phyloP scores from a whole-genome alignment of 2,113 vertebrate species.

The Amphilophus citrinellus region DNA sequence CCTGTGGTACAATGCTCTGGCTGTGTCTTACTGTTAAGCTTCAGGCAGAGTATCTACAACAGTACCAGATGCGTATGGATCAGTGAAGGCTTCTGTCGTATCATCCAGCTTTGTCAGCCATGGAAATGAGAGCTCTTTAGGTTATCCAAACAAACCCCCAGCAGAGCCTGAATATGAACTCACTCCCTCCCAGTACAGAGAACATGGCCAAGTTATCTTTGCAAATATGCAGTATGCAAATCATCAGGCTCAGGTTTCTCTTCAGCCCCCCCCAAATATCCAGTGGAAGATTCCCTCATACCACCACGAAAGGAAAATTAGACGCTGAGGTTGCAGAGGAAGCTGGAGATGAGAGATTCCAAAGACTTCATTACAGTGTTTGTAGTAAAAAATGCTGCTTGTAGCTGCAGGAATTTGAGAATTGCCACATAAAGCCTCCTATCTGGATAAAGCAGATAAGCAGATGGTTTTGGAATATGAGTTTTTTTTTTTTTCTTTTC shows the following conservation, averaged over 20 bases:
- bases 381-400: constrained; percentile 14
- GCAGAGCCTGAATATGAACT: constrained; percentile 39
- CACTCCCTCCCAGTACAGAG: neutral
- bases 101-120: constrained; percentile 34
- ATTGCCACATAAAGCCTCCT: neutral
- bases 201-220: neutral
- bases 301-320: constrained; percentile 42
- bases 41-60: constrained; percentile 30
- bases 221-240: constrained; percentile 47
- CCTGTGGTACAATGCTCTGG: neutral
- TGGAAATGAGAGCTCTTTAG: constrained; percentile 60
- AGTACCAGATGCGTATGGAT: constrained; percentile 42
- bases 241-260: constrained; percentile 21
- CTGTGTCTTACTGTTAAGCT: constrained; percentile 6
- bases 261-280: neutral
- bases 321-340: constrained; percentile 28
- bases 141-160: constrained; percentile 60
- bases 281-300: constrained; percentile 48
- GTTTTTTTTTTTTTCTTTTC: constrained; percentile 3
- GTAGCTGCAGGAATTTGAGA: constrained; percentile 40
- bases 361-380: constrained; percentile 31
- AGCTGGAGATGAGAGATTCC: constrained; percentile 29
- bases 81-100: constrained; percentile 49
- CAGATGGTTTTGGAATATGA: constrained; percentile 17
- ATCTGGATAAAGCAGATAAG: constrained; percentile 17